phyloP scores from a whole-genome alignment of 2,888 invertebrate genomes.

The Blastobasis lacticolella region DNA sequence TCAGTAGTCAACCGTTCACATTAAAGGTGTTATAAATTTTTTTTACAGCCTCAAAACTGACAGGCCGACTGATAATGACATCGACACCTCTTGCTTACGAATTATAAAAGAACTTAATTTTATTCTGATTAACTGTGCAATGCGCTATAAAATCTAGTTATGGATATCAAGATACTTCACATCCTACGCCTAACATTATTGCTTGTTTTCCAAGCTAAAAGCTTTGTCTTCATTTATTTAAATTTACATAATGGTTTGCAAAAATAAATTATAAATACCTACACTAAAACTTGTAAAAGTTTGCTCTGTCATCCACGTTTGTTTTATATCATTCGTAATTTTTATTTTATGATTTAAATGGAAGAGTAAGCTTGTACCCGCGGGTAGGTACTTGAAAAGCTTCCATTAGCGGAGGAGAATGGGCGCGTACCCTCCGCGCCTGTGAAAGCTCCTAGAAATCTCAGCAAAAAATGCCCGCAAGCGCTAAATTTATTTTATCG shows the following conservation, averaged over 20 bases:
- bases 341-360: too few relatives aligned
- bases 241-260: too few relatives aligned
- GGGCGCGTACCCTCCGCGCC: constrained; percentile 28
- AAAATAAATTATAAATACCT: too few relatives aligned
- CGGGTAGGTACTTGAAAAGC: constrained; percentile 13
- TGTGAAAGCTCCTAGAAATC: constrained; percentile 56
- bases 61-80: constrained; percentile 21
- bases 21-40: constrained; percentile 24
- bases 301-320: too few relatives aligned
- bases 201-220: too few relatives aligned
- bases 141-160: constrained; percentile 11
- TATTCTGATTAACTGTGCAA: constrained; percentile 11
- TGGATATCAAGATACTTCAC: constrained; percentile 13
- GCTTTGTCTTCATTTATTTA: too few relatives aligned
- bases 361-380: too few relatives aligned
- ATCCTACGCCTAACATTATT: constrained; percentile 6
- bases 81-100: constrained; percentile 18
- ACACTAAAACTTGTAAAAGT: too few relatives aligned
- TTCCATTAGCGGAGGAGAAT: constrained; percentile 36
- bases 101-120: constrained; percentile 16
- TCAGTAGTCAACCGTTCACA: constrained; percentile 14
- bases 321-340: too few relatives aligned
- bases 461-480: constrained; percentile 67
- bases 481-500: constrained; percentile 69
- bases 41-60: constrained; percentile 19